phyloP scores from a whole-genome alignment of 37 sponge, comb jelly and placozoan species.

The Halichondria panicea region DNA sequence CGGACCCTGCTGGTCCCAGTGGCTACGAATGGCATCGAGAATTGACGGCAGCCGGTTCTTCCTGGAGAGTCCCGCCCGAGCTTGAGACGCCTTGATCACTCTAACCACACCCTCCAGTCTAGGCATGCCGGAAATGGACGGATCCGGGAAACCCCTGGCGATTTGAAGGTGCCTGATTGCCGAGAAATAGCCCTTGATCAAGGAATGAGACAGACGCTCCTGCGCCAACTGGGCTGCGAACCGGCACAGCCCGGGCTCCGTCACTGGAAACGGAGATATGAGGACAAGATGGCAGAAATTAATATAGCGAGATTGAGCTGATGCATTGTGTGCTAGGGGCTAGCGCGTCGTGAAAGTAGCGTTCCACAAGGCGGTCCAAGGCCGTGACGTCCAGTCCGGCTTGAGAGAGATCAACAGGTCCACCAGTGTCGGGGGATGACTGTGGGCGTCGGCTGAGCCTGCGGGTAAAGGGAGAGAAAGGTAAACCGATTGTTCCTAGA shows the following conservation, averaged over 20 bases:
- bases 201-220: constrained; percentile 22
- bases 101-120: constrained; percentile 25
- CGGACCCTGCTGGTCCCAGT: neutral
- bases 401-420: neutral
- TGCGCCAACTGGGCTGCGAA: constrained; percentile 34
- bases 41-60: constrained; percentile 46
- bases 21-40: constrained; percentile 13
- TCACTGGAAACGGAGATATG: constrained; percentile 45
- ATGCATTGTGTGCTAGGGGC: constrained; percentile 12
- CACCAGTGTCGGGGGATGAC: neutral
- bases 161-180: constrained; percentile 48
- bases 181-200: constrained; percentile 62
- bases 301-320: too few species aligned
- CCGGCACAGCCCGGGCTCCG: constrained; percentile 24
- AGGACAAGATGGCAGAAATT: too few species aligned
- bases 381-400: constrained; percentile 29
- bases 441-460: constrained; percentile 1
- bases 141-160: constrained; percentile 33
- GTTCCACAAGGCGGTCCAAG: constrained; percentile 22
- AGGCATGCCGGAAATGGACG: constrained; percentile 39
- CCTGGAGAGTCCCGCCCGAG: too few species aligned
- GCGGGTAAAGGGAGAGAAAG: constrained; percentile 12
- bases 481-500: constrained; percentile 1
- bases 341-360: neutral
- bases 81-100: constrained; percentile 22